Percentiles rank a stretch among this genome's conserved stretches.
Conservation (phyloP, 2,113 vertebrate genomes). For the Rattus rattus region DNA sequence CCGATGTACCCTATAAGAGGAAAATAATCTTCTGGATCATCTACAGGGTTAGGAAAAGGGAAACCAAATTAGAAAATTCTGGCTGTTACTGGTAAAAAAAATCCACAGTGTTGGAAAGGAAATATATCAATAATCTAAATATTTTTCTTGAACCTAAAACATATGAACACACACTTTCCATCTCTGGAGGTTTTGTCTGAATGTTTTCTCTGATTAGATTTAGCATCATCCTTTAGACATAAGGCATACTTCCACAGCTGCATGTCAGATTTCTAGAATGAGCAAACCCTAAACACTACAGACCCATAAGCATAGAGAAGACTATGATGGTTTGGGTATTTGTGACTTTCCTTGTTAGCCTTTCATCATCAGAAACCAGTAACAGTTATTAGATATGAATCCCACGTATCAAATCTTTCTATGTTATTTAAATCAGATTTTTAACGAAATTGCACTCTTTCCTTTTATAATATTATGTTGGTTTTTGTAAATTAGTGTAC, state of each 20-base stretch:
- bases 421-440: conserved; percentile 60
- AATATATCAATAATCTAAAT: neutral
- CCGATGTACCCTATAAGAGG: neutral
- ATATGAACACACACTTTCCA: neutral
- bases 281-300: conserved; percentile 27
- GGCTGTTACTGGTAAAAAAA: neutral
- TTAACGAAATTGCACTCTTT: conserved; percentile 43
- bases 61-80: neutral
- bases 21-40: neutral
- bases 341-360: neutral
- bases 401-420: conserved; percentile 17
- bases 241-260: neutral
- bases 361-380: conserved; percentile 11
- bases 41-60: neutral
- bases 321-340: neutral
- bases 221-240: neutral
- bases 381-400: conserved; percentile 53
- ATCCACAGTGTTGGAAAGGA: neutral
- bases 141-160: neutral
- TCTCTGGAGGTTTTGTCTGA: neutral
- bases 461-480: conserved; percentile 6
- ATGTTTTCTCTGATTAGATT: neutral
- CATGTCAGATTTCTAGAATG: neutral
- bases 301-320: neutral
- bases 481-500: conserved; percentile 47